Conservation (phyloP, 2,797 vertebrate genomes). For the Eupleurogrammus muticus region DNA sequence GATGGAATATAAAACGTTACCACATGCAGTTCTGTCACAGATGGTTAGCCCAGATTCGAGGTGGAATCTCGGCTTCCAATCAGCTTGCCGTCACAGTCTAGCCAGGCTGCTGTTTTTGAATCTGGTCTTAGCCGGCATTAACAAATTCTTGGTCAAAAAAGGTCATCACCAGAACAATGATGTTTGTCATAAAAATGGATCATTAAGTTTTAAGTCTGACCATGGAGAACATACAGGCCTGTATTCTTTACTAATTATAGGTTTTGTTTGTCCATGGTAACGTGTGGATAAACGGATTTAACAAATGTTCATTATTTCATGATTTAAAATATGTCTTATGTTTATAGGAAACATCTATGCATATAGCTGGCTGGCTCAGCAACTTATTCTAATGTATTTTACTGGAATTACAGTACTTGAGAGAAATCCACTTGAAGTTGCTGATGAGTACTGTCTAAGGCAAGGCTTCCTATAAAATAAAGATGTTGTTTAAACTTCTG, state of each 20-base stretch:
- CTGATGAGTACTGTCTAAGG: slow-evolving; percentile 39
- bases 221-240: neutral
- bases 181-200: slow-evolving; percentile 42
- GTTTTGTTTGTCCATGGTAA: neutral
- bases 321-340: slow-evolving; percentile 6
- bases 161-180: slow-evolving; percentile 51
- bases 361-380: slow-evolving; percentile 33
- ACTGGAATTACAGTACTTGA: slow-evolving; percentile 22
- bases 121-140: slow-evolving; percentile 48
- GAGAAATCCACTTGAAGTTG: slow-evolving; percentile 36
- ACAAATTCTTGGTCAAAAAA: slow-evolving; percentile 58
- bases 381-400: slow-evolving; percentile 35
- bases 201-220: slow-evolving; percentile 1
- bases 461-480: slow-evolving; percentile 40
- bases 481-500: slow-evolving; percentile 30
- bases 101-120: slow-evolving; percentile 54
- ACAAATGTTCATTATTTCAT: neutral
- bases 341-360: neutral
- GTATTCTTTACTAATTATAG: neutral
- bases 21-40: slow-evolving; percentile 64
- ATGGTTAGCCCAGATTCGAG: slow-evolving; percentile 70
- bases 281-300: neutral
- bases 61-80: slow-evolving; percentile 56
- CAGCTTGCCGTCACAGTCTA: slow-evolving; percentile 44
- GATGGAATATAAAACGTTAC: slow-evolving; percentile 68